phyloP scores from a whole-genome alignment of 2,888 invertebrate species.

The Orthonevra nobilis region DNA sequence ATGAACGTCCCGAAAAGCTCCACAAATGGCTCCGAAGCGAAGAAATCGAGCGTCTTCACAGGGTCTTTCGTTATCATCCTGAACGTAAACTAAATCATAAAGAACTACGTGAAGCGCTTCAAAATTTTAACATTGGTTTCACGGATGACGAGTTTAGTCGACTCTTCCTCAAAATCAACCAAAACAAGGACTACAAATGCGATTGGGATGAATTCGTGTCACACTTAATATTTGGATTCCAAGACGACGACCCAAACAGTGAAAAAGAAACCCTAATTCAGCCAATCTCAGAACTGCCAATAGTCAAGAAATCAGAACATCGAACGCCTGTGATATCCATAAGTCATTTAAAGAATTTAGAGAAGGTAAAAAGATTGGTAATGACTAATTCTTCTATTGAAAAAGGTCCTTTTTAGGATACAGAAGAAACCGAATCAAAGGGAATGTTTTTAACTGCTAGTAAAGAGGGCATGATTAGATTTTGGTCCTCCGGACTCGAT shows the following conservation, averaged over 20 bases:
- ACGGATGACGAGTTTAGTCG: conserved; percentile 83
- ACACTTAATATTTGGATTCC: conserved; percentile 87
- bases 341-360: conserved; percentile 72
- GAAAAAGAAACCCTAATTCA: conserved; percentile 84
- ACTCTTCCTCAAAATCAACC: conserved; percentile 84
- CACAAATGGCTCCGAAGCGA: conserved; percentile 76
- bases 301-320: conserved; percentile 84
- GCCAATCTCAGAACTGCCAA: conserved; percentile 84
- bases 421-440: conserved; percentile 80
- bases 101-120: conserved; percentile 74
- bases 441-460: conserved; percentile 89
- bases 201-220: conserved; percentile 91
- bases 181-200: conserved; percentile 82
- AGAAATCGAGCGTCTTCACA: conserved; percentile 75
- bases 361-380: too few relatives aligned
- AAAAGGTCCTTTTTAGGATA: too few relatives aligned
- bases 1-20: conserved; percentile 74
- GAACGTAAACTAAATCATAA: conserved; percentile 72
- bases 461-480: conserved; percentile 88
- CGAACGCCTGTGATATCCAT: conserved; percentile 85
- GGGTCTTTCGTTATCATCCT: conserved; percentile 71
- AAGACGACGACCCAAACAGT: conserved; percentile 84
- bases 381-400: too few relatives aligned
- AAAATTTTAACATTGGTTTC: conserved; percentile 73
- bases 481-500: conserved; percentile 88